Percentiles rank a stretch among this genome's conserved stretches.
Evolutionary conservation across 1,140 invertebrate species (phyloP).

Genomic region (Ladona fulva): DNA sequence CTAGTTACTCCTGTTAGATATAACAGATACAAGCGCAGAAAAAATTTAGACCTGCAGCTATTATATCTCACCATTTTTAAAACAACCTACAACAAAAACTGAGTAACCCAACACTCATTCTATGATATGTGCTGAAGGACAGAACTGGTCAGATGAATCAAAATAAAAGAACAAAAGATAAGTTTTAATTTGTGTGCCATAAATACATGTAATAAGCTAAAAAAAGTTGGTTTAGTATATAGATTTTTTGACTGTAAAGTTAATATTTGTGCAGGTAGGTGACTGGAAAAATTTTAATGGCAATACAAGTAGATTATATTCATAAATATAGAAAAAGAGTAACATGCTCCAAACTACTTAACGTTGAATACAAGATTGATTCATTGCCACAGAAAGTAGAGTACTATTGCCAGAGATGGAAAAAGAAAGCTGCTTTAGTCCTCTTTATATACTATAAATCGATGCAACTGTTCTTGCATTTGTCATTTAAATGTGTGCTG

Average conservation of each 20-base stretch:
- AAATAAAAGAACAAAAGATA: not conserved
- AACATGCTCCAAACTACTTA: not conserved
- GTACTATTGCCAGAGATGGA: not conserved
- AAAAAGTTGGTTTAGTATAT: not conserved
- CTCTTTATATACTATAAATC: not conserved
- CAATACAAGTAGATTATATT: not conserved
- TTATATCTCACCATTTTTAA: not conserved
- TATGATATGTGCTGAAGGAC: not conserved
- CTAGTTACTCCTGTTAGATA: not conserved
- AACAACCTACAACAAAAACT: not conserved
- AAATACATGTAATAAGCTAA: not conserved
- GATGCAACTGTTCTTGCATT: not conserved
- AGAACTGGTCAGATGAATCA: not conserved
- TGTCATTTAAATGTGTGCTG: not conserved
- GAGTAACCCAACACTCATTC: not conserved
- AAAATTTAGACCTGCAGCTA: too few relatives aligned
- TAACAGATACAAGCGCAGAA: not conserved
- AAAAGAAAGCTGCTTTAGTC: not conserved
- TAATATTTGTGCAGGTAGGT: conserved; percentile 1
- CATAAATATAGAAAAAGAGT: not conserved
- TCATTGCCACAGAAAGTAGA: not conserved
- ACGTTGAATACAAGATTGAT: not conserved
- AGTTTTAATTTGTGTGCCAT: not conserved
- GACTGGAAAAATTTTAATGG: not conserved
- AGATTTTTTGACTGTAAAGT: not conserved